Evolutionary conservation across 2,113 vertebrate species (phyloP), one percentile per base, ranked within the genome.

Genomic region (Chionodraco myersi): DNA sequence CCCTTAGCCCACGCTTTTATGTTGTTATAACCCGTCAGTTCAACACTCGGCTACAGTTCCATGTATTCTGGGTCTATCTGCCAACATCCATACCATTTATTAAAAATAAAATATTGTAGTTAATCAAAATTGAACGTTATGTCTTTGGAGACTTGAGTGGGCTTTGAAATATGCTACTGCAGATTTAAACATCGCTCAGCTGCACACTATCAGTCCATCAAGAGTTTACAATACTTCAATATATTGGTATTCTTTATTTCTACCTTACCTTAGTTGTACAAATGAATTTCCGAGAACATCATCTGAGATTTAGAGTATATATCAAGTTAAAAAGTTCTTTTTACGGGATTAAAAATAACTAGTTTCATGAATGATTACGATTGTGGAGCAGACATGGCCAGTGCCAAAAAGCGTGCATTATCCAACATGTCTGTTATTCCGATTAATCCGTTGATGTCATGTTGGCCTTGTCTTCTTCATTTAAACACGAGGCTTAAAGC

Each of bases 381-480:
- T 41, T 34, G 7, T 41, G 7, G 36, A 26, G 6, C 59, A 45
- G 14, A 60, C 44, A n/a, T 10, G 10, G 49, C 9, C 57, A 12
- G n/a, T 21, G 21, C 21, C 21, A 21, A 21, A 21, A 21, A 21
- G 47, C 18, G 54, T 12, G 14, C 56, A 10, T 7, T 0, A 13
- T 61, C 56, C 36, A 53, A n/a, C 64, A 12, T 7, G 10, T 44
- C 23, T 36, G 59, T 23, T 34, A 10, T 23, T 36, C 49, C 3
- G 26, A 69, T 21, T 21, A 21, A 21, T 53, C 2, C 2, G 51
- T 4, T 74, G n/a, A 82, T 0, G 3, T 82, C 58, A 61, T 34
- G n/a, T 68, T 56, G 70, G 77, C 74, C 23, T 14, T 18, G 70
- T 60, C 61, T 2, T 56, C 69, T 21, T 52, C 49, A 44, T 14